Evolutionary conservation across 2,888 invertebrate species (phyloP).

Genomic region (Drosophila mimetica): DNA sequence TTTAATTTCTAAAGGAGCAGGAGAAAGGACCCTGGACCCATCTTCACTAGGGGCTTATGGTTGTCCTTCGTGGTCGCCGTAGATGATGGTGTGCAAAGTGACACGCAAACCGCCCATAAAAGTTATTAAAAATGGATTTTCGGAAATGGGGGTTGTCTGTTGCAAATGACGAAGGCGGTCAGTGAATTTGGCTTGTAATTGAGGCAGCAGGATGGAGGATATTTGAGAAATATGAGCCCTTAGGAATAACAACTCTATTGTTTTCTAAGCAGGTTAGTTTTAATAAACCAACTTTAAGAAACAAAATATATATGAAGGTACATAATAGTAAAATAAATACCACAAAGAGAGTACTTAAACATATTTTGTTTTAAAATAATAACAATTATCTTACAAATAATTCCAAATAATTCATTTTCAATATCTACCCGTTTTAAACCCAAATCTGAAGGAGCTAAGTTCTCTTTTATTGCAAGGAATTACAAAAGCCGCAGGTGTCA

Average conservation of each 20-base stretch:
- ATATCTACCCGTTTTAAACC: not conserved
- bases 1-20: constrained; percentile 44
- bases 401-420: no score
- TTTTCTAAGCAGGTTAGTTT: not conserved
- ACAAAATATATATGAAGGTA: no score
- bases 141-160: constrained; percentile 19
- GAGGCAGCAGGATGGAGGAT: constrained; percentile 2
- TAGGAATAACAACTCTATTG: not conserved
- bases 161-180: not conserved
- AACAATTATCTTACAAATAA: no score
- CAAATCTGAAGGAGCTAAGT: constrained; percentile 10
- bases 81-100: constrained; percentile 24
- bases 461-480: constrained; percentile 46
- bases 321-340: no score
- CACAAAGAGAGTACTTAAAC: not conserved
- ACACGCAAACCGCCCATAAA: constrained; percentile 63
- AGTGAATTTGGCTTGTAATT: constrained; percentile 5
- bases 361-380: no score
- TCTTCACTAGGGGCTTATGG: constrained; percentile 13
- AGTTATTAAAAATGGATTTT: constrained; percentile 56
- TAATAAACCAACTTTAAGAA: not conserved
- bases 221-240: not conserved
- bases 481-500: constrained; percentile 23
- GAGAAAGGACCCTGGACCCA: not conserved
- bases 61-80: constrained; percentile 1